Evolutionary conservation across 2,113 vertebrate species (phyloP).

Genomic region (Salvelinus alpinus): DNA sequence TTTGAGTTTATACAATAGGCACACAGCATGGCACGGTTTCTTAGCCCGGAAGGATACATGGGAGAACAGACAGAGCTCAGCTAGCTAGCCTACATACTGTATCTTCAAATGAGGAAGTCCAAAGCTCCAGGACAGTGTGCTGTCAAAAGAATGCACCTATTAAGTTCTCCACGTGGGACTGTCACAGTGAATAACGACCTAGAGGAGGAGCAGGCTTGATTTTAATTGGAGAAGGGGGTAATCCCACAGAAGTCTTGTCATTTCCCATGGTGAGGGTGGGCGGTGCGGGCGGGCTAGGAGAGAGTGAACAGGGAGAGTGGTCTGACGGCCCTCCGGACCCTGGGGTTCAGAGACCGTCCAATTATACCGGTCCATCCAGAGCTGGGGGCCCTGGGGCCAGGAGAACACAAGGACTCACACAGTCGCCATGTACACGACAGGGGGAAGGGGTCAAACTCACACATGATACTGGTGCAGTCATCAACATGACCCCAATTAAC

Average conservation of each 20-base stretch:
- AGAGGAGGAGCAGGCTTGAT: conserved; percentile 28
- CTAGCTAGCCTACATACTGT: conserved; percentile 23
- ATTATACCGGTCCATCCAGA: conserved; percentile 32
- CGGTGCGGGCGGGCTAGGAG: neutral
- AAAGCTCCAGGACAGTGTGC: conserved; percentile 7
- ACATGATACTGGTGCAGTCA: neutral
- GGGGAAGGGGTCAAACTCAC: neutral
- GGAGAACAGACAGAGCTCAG: conserved; percentile 7
- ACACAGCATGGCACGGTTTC: conserved; percentile 2
- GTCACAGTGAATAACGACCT: conserved; percentile 38
- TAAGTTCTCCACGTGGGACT: conserved; percentile 39
- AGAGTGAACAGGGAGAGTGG: too few species aligned
- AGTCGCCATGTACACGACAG: neutral
- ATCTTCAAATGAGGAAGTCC: conserved; percentile 37
- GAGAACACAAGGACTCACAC: neutral
- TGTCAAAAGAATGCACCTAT: conserved; percentile 40
- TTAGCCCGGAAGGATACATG: conserved; percentile 1
- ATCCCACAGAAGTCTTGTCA: conserved; percentile 20
- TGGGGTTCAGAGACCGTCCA: conserved; percentile 17
- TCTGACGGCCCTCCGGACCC: conserved; percentile 8
- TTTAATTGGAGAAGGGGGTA: conserved; percentile 52
- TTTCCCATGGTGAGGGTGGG: conserved; percentile 13
- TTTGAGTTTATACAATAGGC: conserved; percentile 16
- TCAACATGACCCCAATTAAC: neutral
- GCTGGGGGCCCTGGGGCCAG: conserved; percentile 4